Evolutionary conservation across 2,797 vertebrate genomes (phyloP), one percentile per base, ranked within the genome.

Genomic region (Parambassis ranga): DNA sequence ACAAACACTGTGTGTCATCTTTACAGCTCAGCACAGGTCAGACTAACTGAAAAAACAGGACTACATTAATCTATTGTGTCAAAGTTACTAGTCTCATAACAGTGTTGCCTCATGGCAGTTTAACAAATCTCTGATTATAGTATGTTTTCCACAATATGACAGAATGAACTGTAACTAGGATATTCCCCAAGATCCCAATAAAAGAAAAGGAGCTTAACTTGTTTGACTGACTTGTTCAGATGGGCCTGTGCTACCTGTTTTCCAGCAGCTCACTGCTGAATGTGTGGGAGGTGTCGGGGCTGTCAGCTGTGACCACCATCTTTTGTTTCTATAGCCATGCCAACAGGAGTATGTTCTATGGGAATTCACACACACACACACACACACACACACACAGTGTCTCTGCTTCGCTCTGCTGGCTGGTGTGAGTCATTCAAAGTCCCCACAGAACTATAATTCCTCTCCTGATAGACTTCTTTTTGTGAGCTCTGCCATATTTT

Each of bases 351-450:
- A 11, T 60, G 53, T 44, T 60, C 30, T 33, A 23, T 26, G 38
- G 47, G 60, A 82, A 83, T 77, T 49, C 38, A 56, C 50, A 65
- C 15, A 42, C 43, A 57, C 30, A 30, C 14, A 36, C 14, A 36
- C 15, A 22, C 11, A 55, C 26, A 38, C n/a, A 14, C 28, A 11
- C 35, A 43, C 42, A 62, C 18, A 39, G 5, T 48, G 26, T 74
- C 41, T 53, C 19, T 65, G 59, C 83, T 84, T 64, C 59, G 22
- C 65, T 74, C 60, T 66, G 60, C 58, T 68, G 52, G 24, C 49
- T 38, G n/a, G n/a, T n/a, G 43, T 64, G 77, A 86, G 62, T 78
- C 79, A 81, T 77, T 53, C 24, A 4, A 37, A 47, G 55, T 78
- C 63, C 61, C 53, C 10, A 31, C 53, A 20, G 62, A 77, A 50